These are phyloP conservation scores for Chrysolina haemoptera DNA, from an alignment of 2,888 invertebrate genomes.

Conservation along the genomic window DNA sequence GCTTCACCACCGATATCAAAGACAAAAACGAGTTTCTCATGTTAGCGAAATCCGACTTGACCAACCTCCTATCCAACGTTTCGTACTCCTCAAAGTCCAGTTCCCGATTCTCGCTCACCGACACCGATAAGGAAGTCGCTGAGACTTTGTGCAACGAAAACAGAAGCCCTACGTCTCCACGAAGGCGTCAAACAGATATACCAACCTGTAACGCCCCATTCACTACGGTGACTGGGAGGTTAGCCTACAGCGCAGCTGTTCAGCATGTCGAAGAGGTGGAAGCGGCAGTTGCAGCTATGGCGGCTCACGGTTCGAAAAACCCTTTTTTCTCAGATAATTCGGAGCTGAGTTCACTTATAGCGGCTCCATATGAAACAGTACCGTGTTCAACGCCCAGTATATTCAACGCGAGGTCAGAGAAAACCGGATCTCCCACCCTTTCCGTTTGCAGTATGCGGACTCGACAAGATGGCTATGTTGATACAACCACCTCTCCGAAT, in stretches of 20 bases:
- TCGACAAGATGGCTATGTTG: constrained; percentile 76
- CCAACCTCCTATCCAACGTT: constrained; percentile 68
- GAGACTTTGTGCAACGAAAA: constrained; percentile 73
- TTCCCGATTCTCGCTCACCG: constrained; percentile 76
- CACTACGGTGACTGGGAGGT: constrained; percentile 76
- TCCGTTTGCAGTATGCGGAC: constrained; percentile 79
- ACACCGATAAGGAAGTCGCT: constrained; percentile 78
- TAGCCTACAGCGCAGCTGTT: constrained; percentile 79
- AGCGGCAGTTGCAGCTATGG: constrained; percentile 57
- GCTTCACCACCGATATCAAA: constrained; percentile 77
- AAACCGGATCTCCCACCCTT: constrained; percentile 75
- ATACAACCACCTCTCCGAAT: constrained; percentile 58
- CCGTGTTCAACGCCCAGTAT: constrained; percentile 72
- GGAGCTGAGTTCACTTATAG: constrained; percentile 70
- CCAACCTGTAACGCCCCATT: constrained; percentile 75
- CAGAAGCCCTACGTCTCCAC: constrained; percentile 72
- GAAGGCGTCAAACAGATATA: constrained; percentile 74
- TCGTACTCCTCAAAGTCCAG: constrained; percentile 70
- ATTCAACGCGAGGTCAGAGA: constrained; percentile 70
- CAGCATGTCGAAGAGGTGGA: constrained; percentile 75
- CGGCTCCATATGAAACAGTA: constrained; percentile 71
- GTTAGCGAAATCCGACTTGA: constrained; percentile 68
- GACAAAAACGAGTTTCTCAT: constrained; percentile 76
- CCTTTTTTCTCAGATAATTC: constrained; percentile 68
- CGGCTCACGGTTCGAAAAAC: constrained; percentile 65